Evolutionary conservation across 1,140 invertebrate genomes (phyloP).

Genomic region (Antheraea mylitta): DNA sequence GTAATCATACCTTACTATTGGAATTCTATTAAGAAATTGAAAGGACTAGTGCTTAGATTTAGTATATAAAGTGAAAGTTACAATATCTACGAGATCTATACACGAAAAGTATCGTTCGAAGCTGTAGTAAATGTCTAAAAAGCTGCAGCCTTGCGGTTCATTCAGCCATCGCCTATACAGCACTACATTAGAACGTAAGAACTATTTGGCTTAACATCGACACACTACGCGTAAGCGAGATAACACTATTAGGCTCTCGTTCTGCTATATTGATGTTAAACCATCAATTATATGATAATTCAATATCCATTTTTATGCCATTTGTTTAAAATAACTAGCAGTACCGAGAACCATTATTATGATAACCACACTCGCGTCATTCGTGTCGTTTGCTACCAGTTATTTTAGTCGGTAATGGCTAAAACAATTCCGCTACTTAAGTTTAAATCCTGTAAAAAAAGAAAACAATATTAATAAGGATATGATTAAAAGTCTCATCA

Average conservation of each 20-base stretch:
- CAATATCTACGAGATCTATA: slow-evolving; percentile 49
- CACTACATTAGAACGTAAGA: slow-evolving; percentile 42
- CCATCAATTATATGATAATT: not conserved
- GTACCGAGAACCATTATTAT: not conserved
- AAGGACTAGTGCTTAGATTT: slow-evolving; percentile 37
- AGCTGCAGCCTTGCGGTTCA: slow-evolving; percentile 59
- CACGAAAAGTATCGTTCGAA: slow-evolving; percentile 17
- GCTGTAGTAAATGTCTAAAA: slow-evolving; percentile 36
- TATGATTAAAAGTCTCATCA: not conserved
- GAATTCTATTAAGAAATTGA: slow-evolving; percentile 34
- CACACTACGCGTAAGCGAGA: slow-evolving; percentile 36
- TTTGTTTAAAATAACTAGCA: not conserved
- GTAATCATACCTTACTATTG: not conserved
- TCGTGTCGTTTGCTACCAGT: not conserved
- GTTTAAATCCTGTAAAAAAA: not conserved
- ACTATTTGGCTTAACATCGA: slow-evolving; percentile 38
- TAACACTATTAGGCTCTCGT: slow-evolving; percentile 15
- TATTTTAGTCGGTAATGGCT: not conserved
- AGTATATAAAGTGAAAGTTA: slow-evolving; percentile 29
- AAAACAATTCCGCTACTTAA: not conserved
- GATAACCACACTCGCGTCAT: not conserved
- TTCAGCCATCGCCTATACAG: slow-evolving; percentile 36
- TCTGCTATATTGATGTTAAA: not conserved
- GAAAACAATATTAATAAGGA: not conserved
- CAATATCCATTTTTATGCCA: not conserved